phyloP scores from a whole-genome alignment of 2,888 invertebrate genomes.

The Dendrolimus houi region DNA sequence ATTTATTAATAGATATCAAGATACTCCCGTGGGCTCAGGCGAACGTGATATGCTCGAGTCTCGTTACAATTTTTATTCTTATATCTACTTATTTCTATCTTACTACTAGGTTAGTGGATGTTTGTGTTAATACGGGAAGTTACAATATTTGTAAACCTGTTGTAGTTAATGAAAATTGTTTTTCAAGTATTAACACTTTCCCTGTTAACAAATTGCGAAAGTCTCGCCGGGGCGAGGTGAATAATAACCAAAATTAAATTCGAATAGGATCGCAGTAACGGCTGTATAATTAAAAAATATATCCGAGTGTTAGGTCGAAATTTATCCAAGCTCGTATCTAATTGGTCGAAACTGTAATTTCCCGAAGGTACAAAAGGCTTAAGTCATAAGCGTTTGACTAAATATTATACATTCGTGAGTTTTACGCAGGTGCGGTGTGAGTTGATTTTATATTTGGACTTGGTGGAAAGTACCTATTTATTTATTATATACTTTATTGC shows the following conservation, averaged over 20 bases:
- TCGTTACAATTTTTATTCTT: no score
- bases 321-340: slow-evolving; percentile 52
- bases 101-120: no score
- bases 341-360: slow-evolving; percentile 68
- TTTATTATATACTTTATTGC: no score
- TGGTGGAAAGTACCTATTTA: no score
- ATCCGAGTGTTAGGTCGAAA: slow-evolving; percentile 46
- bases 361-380: slow-evolving; percentile 43
- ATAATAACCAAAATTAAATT: slow-evolving; percentile 38
- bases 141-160: background rate
- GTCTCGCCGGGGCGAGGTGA: slow-evolving; percentile 19
- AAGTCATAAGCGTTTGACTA: slow-evolving; percentile 11
- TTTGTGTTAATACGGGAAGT: no score
- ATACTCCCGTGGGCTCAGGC: no score
- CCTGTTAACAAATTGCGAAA: background rate
- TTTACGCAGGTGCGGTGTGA: no score
- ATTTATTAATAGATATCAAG: no score
- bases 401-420: no score
- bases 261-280: slow-evolving; percentile 34
- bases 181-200: background rate
- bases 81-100: no score
- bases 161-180: background rate
- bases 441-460: no score
- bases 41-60: no score
- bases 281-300: slow-evolving; percentile 56